These are phyloP conservation scores for Melanostoma mellinum DNA, from an alignment of 2,888 invertebrate species.

Conservation along the genomic window DNA sequence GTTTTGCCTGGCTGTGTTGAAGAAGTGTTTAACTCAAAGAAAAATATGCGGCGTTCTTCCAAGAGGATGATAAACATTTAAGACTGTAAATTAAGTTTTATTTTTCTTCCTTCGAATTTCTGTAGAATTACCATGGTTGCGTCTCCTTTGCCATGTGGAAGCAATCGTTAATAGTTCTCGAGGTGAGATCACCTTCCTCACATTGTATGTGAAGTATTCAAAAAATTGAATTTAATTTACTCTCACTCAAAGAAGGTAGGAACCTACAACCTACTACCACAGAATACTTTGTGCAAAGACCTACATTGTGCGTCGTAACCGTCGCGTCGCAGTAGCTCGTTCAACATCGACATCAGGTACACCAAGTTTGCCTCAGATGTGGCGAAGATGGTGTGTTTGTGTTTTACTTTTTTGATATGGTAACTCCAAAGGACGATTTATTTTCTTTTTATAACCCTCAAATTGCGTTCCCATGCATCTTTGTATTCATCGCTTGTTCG, in stretches of 20 bases:
- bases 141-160: constrained; percentile 29
- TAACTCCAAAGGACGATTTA: constrained; percentile 50
- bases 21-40: constrained; percentile 40
- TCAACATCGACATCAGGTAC: background rate
- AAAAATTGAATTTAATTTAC: constrained; percentile 62
- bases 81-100: constrained; percentile 64
- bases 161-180: constrained; percentile 58
- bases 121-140: constrained; percentile 48
- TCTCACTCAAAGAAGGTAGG: background rate
- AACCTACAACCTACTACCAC: background rate
- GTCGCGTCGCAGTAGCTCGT: background rate
- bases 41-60: constrained; percentile 27
- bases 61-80: constrained; percentile 60
- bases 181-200: constrained; percentile 44
- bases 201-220: constrained; percentile 49
- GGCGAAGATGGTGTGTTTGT: background rate
- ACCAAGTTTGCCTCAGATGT: constrained; percentile 7
- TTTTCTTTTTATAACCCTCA: constrained; percentile 55
- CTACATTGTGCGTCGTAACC: background rate
- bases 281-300: background rate
- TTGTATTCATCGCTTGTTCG: constrained; percentile 50
- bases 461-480: constrained; percentile 53
- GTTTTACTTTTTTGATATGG: background rate
- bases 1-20: constrained; percentile 1
- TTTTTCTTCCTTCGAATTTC: constrained; percentile 31